These are phyloP conservation scores for Anas capensis DNA, from an alignment of 2,797 vertebrate species.

Conservation along the genomic window DNA sequence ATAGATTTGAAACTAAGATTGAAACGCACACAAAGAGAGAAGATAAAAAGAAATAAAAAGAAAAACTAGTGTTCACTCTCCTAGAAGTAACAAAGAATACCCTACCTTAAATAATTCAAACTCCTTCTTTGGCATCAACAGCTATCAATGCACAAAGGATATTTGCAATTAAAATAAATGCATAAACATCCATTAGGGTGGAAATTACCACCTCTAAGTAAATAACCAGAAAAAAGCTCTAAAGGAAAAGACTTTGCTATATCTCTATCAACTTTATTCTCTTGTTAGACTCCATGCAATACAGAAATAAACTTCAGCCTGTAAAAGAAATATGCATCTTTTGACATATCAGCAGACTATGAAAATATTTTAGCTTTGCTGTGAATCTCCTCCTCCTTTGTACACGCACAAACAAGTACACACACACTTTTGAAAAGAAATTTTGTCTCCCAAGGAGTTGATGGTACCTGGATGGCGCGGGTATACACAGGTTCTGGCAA, in stretches of 20 bases:
- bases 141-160: constrained; percentile 82
- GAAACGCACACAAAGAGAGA: constrained; percentile 26
- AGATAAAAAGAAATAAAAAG: background rate
- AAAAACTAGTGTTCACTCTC: constrained; percentile 46
- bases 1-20: background rate
- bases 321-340: background rate
- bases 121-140: constrained; percentile 99
- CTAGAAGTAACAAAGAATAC: constrained; percentile 29
- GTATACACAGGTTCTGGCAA: constrained; percentile 88
- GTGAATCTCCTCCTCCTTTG: background rate
- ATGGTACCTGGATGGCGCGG: constrained; percentile 91
- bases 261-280: background rate
- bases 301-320: background rate
- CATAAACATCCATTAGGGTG: background rate
- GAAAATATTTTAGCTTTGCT: background rate
- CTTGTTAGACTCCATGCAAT: background rate
- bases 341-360: background rate
- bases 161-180: constrained; percentile 72
- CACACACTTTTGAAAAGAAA: background rate
- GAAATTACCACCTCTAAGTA: background rate
- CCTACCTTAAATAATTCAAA: constrained; percentile 99
- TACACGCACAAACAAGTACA: no score
- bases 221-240: background rate
- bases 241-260: background rate
- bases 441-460: background rate